A percentile compares a stretch with the other conserved stretches of the same genome.
Evolutionary conservation across 2,888 invertebrate species (phyloP).

Genomic region (Pyrrhosoma nymphula): DNA sequence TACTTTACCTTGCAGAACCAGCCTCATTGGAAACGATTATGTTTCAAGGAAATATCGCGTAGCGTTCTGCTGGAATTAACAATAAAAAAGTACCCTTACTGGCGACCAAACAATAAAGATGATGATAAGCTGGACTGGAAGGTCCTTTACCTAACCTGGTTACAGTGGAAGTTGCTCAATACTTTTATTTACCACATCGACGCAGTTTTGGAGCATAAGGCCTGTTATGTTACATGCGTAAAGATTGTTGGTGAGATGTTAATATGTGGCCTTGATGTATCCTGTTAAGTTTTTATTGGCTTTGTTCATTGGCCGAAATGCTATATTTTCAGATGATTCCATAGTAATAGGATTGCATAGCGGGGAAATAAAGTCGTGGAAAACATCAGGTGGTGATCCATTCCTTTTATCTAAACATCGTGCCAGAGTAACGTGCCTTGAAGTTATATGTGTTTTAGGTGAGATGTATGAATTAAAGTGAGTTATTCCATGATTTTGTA

Average conservation of each 20-base stretch:
- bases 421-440: constrained; percentile 34
- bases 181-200: constrained; percentile 10
- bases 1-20: constrained; percentile 16
- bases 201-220: constrained; percentile 27
- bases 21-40: constrained; percentile 27
- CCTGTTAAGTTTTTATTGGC: not conserved
- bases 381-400: constrained; percentile 6
- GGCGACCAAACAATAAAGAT: not conserved
- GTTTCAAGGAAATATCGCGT: constrained; percentile 32
- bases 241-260: constrained; percentile 41
- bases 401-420: constrained; percentile 33
- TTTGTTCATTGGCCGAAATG: not conserved
- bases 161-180: constrained; percentile 18
- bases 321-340: not conserved
- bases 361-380: constrained; percentile 39
- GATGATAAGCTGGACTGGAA: not conserved
- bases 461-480: not conserved
- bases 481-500: too few relatives aligned
- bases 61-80: constrained; percentile 29
- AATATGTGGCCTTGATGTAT: not conserved
- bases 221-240: constrained; percentile 22
- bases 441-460: constrained; percentile 46
- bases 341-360: constrained; percentile 38
- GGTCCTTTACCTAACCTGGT: constrained; percentile 13
- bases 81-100: constrained; percentile 43